Percentiles rank a stretch among this genome's conserved stretches.
Conservation (phyloP, 2,113 vertebrate species). For the Fulica atra region DNA sequence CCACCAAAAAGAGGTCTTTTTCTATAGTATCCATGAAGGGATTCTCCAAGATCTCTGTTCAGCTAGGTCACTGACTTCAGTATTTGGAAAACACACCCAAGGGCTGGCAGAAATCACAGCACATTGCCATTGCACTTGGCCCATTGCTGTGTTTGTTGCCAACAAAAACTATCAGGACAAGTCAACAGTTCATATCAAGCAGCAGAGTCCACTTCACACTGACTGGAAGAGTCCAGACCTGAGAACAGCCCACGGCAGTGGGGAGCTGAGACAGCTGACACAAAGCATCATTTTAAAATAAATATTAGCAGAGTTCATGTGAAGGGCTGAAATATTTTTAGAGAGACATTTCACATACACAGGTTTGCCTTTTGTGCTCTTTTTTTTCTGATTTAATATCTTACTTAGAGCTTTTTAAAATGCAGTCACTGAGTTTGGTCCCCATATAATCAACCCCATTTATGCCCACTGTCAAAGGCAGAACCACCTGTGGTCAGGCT, state of each 20-base stretch:
- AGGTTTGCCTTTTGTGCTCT: background rate
- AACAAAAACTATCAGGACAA: background rate
- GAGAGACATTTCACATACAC: background rate
- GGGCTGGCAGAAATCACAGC: background rate
- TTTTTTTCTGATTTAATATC: conserved; percentile 22
- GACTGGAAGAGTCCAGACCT: background rate
- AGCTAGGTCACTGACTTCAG: background rate
- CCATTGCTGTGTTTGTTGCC: background rate
- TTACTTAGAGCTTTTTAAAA: background rate
- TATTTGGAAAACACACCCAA: background rate
- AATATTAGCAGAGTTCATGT: conserved; percentile 11
- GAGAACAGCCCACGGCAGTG: background rate
- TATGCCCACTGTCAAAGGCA: background rate
- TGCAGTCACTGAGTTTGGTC: background rate
- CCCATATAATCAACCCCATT: background rate
- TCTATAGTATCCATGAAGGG: background rate
- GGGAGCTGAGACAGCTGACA: conserved; percentile 9
- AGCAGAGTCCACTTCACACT: background rate
- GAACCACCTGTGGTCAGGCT: background rate
- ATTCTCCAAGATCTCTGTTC: background rate
- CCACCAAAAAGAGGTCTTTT: background rate
- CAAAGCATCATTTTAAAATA: background rate
- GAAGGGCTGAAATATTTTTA: background rate
- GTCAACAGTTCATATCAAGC: background rate
- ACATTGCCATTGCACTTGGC: background rate